Evolutionary conservation across 2,113 vertebrate species (phyloP).

Genomic region (Paedocypris sp.): DNA sequence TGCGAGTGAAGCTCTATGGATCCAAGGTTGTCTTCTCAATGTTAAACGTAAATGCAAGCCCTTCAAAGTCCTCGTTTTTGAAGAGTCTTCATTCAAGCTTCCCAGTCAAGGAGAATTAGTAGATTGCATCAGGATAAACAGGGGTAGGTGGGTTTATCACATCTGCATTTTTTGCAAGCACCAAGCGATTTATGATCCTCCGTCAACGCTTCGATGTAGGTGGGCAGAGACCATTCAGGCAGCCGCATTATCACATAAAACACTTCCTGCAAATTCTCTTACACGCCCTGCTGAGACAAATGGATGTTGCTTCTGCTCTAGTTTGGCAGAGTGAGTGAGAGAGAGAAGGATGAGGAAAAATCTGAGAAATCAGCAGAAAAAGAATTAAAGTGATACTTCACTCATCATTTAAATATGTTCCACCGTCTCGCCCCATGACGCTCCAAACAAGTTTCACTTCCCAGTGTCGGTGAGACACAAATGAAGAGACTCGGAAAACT

Average conservation of each 20-base stretch:
- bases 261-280: slow-evolving; percentile 22
- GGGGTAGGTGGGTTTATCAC: neutral
- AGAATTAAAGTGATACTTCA: neutral
- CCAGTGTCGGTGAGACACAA: neutral
- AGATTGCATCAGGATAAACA: slow-evolving; percentile 9
- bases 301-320: neutral
- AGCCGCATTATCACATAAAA: slow-evolving; percentile 31
- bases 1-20: slow-evolving; percentile 46
- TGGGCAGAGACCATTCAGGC: slow-evolving; percentile 11
- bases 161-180: slow-evolving; percentile 6
- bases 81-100: neutral
- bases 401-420: neutral
- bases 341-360: slow-evolving; percentile 18
- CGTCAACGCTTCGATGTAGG: neutral
- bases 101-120: neutral
- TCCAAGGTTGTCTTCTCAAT: no score
- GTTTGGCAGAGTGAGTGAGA: neutral
- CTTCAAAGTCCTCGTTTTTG: neutral
- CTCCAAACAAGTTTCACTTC: neutral
- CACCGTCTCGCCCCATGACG: neutral
- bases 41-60: neutral
- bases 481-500: no score
- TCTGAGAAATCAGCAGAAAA: slow-evolving; percentile 5
- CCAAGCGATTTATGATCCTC: neutral
- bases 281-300: slow-evolving; percentile 13